Conservation (phyloP, 2,888 invertebrate genomes). For the Idaea biselata region DNA sequence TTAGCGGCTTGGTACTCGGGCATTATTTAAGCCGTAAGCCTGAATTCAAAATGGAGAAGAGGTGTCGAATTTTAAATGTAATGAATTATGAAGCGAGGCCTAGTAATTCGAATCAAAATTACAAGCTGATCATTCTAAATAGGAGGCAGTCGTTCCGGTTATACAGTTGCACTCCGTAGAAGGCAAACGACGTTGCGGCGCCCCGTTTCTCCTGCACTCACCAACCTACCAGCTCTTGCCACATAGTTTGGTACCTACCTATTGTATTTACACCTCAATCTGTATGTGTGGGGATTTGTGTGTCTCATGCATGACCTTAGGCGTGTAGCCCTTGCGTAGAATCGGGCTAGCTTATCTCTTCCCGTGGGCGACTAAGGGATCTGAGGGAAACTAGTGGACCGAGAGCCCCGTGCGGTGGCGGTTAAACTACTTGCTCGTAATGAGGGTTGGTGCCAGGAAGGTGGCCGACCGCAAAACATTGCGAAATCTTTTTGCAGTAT, state of each 20-base stretch:
- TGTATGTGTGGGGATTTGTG: no score
- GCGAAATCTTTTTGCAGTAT: no score
- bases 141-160: conserved; percentile 67
- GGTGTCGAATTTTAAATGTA: conserved; percentile 9
- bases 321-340: no score
- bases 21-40: neutral
- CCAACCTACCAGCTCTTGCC: conserved; percentile 27
- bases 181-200: conserved; percentile 62
- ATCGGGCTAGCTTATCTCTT: no score
- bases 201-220: conserved; percentile 55
- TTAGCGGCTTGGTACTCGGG: neutral
- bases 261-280: no score
- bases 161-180: conserved; percentile 75
- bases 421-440: no score
- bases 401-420: no score
- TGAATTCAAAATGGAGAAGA: neutral
- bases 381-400: no score
- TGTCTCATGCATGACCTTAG: no score
- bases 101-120: conserved; percentile 57
- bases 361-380: no score
- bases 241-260: conserved; percentile 7
- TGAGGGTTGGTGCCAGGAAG: no score
- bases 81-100: conserved; percentile 33
- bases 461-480: no score
- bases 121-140: conserved; percentile 62